These are phyloP conservation scores for Halesus radiatus DNA, from an alignment of 1,140 invertebrate species.

Conservation along the genomic window DNA sequence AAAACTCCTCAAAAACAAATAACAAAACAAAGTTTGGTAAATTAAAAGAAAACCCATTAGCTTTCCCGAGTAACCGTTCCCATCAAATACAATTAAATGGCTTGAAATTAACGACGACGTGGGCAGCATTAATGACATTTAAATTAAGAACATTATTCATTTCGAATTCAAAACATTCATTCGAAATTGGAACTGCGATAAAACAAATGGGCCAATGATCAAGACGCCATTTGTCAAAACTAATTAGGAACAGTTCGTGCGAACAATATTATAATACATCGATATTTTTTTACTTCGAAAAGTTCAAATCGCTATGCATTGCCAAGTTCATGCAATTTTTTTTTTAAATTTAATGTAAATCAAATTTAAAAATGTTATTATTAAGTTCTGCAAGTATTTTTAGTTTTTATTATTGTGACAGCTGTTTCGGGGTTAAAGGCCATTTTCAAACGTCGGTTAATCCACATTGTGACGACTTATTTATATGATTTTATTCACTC, in stretches of 20 bases:
- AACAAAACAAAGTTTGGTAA: background rate
- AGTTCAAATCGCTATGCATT: background rate
- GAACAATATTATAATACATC: background rate
- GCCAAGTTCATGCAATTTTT: no score
- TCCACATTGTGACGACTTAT: no score
- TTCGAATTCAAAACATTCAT: background rate
- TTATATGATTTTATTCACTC: no score
- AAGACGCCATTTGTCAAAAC: no score
- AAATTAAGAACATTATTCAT: conserved; percentile 31
- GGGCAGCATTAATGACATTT: conserved; percentile 13
- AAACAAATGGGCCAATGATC: background rate
- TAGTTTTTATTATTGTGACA: no score
- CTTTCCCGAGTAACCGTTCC: background rate
- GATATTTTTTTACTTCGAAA: background rate
- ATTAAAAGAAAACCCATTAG: background rate
- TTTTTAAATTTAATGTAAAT: no score
- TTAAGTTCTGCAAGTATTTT: no score
- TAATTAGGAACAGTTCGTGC: no score
- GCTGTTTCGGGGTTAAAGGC: no score
- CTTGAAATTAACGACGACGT: background rate
- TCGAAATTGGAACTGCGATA: background rate
- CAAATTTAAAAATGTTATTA: no score
- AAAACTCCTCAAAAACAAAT: background rate
- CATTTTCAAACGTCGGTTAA: no score
- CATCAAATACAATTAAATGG: background rate